Evolutionary conservation across 1,140 invertebrate species (phyloP).

Genomic region (Cydia splendana): DNA sequence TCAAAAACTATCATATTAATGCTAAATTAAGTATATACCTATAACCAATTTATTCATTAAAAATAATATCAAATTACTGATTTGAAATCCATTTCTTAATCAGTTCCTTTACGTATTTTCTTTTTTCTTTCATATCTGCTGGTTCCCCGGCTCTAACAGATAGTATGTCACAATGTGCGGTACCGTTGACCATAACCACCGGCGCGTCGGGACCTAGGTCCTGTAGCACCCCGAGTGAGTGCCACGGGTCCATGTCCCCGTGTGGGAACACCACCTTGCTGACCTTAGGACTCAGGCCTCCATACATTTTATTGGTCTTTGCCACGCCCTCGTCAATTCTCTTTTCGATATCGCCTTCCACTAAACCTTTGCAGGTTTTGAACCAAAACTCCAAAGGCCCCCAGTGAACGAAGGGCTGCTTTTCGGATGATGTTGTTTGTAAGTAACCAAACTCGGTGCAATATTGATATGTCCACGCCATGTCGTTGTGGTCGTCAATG

Average conservation of each 20-base stretch:
- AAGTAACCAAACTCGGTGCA: constrained; percentile 90
- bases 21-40: too few relatives aligned
- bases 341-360: constrained; percentile 43
- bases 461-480: constrained; percentile 85
- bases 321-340: constrained; percentile 64
- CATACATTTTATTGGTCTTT: constrained; percentile 80
- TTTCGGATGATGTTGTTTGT: constrained; percentile 82
- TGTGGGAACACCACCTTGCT: constrained; percentile 81
- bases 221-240: constrained; percentile 75
- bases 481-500: not conserved
- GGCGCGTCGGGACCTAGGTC: constrained; percentile 21
- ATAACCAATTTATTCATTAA: too few relatives aligned
- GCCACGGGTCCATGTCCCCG: constrained; percentile 82
- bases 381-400: constrained; percentile 59
- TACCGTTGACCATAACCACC: not conserved
- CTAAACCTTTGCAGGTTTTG: constrained; percentile 13
- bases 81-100: constrained; percentile 1
- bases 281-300: constrained; percentile 73
- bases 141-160: not conserved
- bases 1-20: too few relatives aligned
- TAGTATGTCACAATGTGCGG: constrained; percentile 2
- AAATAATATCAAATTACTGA: not conserved
- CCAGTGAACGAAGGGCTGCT: constrained; percentile 81
- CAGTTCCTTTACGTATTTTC: not conserved
- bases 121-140: not conserved